Evolutionary conservation across 2,113 vertebrate species (phyloP), one percentile per base, ranked within the genome.

Genomic region (Oncorhynchus mykiss): DNA sequence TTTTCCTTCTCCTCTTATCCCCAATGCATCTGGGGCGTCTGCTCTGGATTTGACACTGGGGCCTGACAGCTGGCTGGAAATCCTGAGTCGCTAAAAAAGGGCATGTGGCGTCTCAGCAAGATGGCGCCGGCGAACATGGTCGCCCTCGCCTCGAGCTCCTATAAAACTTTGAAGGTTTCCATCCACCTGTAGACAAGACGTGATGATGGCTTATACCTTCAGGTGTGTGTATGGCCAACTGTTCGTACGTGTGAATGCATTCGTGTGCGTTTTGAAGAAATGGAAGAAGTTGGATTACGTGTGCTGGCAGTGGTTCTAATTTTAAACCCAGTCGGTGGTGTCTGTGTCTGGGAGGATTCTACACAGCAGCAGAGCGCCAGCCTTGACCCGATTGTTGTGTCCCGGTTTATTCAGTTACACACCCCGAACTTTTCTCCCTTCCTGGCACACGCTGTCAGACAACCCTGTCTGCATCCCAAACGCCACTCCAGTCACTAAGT

Each of bases 371-470:
- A 18, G 13, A 54, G 16, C 14, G 1, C 16, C 16, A 77, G 76
- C 82, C 80, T 82, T 80, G 70, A 77, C 77, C 77, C 70, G 22
- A 22, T 62, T 72, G 20, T 65, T 73, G n/a, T 22, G 20, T 62
- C n/a, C 59, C 9, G 2, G 59, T n/a, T 62, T n/a, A 62, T 62
- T 62, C 59, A 62, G 51, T 54, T 54, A 54, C 51, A 54, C 51
- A 54, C 14, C 51, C 16, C 1, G 12, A 18, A 54, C 51, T 5
- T 54, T 54, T 16, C 51, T 16, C 4, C 16, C 16, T 54, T 18
- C 16, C 51, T 18, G 16, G 16, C 3, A 54, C 51, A 45, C 2
- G 8, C 39, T 39, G 9, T 39, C 7, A 34, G 34, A 45, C 39
- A 45, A 45, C 9, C 39, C 39, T 45, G 9, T 45, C 39, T 11